Conservation (phyloP, 2,888 invertebrate species). For the Euplexia lucipara region DNA sequence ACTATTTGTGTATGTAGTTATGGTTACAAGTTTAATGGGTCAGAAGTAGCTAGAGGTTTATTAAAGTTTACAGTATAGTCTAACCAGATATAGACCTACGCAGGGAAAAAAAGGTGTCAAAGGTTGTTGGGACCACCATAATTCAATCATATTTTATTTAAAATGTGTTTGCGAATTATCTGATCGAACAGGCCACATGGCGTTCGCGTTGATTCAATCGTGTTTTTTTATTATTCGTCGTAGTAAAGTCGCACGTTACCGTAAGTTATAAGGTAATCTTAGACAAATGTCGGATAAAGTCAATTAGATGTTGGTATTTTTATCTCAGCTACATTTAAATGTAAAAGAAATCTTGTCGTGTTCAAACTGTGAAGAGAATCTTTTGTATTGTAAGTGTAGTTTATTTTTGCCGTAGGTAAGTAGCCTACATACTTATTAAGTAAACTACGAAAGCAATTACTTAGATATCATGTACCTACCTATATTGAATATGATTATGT, state of each 20-base stretch:
- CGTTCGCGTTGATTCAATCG: background rate
- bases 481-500: no score
- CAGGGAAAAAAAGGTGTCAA: background rate
- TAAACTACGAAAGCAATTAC: no score
- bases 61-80: background rate
- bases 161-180: no score
- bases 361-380: slow-evolving; percentile 53
- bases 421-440: background rate
- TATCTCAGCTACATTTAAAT: slow-evolving; percentile 61
- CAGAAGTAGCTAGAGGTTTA: background rate
- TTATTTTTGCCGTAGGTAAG: slow-evolving; percentile 43
- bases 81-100: background rate
- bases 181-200: slow-evolving; percentile 13
- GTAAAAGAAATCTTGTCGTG: slow-evolving; percentile 55
- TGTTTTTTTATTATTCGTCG: slow-evolving; percentile 48
- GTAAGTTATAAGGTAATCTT: slow-evolving; percentile 65
- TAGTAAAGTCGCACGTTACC: slow-evolving; percentile 43
- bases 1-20: background rate
- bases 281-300: slow-evolving; percentile 64
- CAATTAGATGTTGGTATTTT: slow-evolving; percentile 68
- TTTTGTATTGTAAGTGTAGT: no score
- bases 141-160: no score
- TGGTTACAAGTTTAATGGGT: background rate
- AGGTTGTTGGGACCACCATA: background rate
- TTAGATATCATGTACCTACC: no score